Base-by-base conservation (phyloP, 2,113 vertebrate species). In the Leptobrachium ailaonicum region DNA sequence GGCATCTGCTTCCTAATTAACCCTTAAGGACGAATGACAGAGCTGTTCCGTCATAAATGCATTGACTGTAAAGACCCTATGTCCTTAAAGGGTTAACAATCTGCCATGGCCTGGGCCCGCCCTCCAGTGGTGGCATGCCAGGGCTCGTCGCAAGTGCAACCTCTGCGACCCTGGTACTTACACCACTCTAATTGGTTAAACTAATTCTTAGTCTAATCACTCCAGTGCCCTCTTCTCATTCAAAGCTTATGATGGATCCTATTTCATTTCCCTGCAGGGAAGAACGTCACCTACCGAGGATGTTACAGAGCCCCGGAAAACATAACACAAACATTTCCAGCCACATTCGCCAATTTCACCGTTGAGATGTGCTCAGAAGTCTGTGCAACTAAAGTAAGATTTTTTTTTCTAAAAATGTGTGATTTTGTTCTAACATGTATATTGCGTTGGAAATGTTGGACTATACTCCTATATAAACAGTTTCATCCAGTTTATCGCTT, bases 381-480 rank as follows among this genome's bases (percentile, higher is more conserved):
- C 84, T 99, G 97, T 90, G 96, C 96, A 69, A 92, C 95, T 87
- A 96, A 98, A 93, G 97, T 98, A 93, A 89, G 79, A 63, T 1
- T 77, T 82, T 42, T 80, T 8, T 42, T 85, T 82, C n/a, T 66
- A 54, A 71, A 43, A 58, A n/a, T 85, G 80, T 50, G 77, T 44
- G 71, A 40, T 32, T 68, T 67, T 63, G 6, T 56, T 64, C 80
- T 60, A 78, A 83, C 58, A 80, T 87, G 83, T 81, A 73, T 80
- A 70, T 66, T 77, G 77, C 73, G 9, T 40, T 41, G 40, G 40
- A 2, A 11, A 54, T 54, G 6, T 54, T 32, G 20, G 20, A 32
- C 20, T 32, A 32, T 32, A 32, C 20, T 32, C 20, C 20, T 32
- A 32, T 32, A 32, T 32, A 32, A 32, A 32, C 20, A 32, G 20